Conservation (phyloP, 1,140 invertebrate genomes). For the Geopemphigus sp. region DNA sequence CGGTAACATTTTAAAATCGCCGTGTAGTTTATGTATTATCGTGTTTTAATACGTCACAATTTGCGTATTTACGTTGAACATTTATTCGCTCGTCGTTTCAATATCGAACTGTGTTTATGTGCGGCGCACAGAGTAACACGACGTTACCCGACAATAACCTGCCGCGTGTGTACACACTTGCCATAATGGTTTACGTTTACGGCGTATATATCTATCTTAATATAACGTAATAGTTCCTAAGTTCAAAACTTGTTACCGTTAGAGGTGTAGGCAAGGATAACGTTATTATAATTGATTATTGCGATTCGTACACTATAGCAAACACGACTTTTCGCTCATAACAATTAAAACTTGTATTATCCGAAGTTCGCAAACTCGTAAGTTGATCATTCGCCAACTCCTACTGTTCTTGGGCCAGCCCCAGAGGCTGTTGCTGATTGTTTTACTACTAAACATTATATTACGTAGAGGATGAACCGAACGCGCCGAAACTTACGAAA, state of each 20-base stretch:
- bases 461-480: neutral
- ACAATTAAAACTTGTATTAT: conserved; percentile 48
- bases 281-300: conserved; percentile 35
- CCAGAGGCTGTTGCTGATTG: conserved; percentile 19
- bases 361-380: conserved; percentile 34
- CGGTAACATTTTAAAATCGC: too few relatives aligned
- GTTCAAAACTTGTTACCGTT: neutral
- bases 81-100: too few relatives aligned
- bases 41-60: too few relatives aligned
- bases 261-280: neutral
- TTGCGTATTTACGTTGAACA: too few relatives aligned
- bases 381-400: conserved; percentile 41
- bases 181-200: neutral
- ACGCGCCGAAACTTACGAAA: conserved; percentile 7
- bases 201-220: neutral
- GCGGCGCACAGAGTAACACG: too few relatives aligned
- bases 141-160: too few relatives aligned
- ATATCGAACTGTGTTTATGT: too few relatives aligned
- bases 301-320: conserved; percentile 6
- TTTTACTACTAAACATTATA: conserved; percentile 28
- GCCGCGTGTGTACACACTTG: neutral
- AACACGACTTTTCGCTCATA: conserved; percentile 43
- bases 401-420: neutral
- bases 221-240: neutral
- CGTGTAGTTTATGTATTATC: too few relatives aligned